Conservation (phyloP, 2,797 vertebrate species). For the Hydrolagus colliei region DNA sequence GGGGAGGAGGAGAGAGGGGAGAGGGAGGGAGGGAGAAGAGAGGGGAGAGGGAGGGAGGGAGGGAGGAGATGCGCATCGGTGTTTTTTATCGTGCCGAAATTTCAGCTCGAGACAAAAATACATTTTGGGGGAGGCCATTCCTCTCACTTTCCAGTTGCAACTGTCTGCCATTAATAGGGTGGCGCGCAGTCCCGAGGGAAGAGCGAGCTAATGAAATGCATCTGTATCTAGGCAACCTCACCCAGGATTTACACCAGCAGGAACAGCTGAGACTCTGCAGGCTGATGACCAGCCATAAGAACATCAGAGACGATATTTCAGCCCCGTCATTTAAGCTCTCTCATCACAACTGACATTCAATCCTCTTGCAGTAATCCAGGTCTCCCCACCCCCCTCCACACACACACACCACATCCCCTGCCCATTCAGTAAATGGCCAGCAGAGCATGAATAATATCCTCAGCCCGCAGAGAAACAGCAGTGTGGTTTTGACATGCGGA, state of each 20-base stretch:
- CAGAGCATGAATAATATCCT: conserved; percentile 39
- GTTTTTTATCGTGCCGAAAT: conserved; percentile 15
- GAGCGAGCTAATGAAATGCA: conserved; percentile 50
- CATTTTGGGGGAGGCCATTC: conserved; percentile 32
- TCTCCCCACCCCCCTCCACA: background rate
- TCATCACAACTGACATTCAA: conserved; percentile 42
- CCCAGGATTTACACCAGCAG: conserved; percentile 52
- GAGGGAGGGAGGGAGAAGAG: too few species aligned
- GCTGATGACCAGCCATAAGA: conserved; percentile 42
- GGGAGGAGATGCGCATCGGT: background rate
- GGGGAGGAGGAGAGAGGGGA: too few species aligned
- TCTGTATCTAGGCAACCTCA: conserved; percentile 68
- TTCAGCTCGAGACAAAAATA: conserved; percentile 27
- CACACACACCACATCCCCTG: too few species aligned
- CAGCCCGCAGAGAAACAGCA: conserved; percentile 21
- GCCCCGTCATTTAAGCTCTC: conserved; percentile 49
- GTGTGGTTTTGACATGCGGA: conserved; percentile 14
- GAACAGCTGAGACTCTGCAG: conserved; percentile 54
- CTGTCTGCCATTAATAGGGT: conserved; percentile 35
- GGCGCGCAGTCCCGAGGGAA: conserved; percentile 45
- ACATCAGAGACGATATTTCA: conserved; percentile 38
- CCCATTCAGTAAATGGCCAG: conserved; percentile 42
- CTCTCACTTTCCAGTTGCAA: conserved; percentile 35
- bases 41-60: too few species aligned
- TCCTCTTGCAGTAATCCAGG: conserved; percentile 30